Conservation (phyloP, 1,140 invertebrate species). For the Philotrypesis tridentata region DNA sequence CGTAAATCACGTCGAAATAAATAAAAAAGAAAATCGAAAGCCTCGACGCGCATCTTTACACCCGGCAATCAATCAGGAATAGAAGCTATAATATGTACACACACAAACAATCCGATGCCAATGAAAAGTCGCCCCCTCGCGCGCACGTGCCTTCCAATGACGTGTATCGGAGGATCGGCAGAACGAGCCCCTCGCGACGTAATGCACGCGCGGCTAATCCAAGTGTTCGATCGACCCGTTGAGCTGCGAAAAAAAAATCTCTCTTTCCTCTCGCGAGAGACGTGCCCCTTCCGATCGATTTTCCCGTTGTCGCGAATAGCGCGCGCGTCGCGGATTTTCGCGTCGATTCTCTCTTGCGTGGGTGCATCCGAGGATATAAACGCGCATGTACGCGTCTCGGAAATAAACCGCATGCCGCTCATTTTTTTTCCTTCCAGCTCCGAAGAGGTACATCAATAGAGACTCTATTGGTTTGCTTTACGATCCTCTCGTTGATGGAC, state of each 20-base stretch:
- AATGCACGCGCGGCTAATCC: neutral
- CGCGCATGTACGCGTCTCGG: too few relatives aligned
- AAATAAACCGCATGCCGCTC: neutral
- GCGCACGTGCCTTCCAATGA: neutral
- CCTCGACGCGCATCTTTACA: neutral
- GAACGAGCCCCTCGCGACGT: conserved; percentile 11
- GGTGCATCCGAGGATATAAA: too few relatives aligned
- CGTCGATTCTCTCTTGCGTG: too few relatives aligned
- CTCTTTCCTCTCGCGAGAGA: neutral
- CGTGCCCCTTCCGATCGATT: neutral
- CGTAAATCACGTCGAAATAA: neutral
- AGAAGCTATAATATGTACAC: neutral
- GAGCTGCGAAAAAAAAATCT: neutral
- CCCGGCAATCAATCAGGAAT: neutral
- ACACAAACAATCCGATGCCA: neutral
- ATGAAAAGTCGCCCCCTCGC: neutral
- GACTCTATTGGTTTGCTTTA: conserved; percentile 32
- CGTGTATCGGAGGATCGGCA: neutral
- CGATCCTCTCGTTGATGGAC: conserved; percentile 9
- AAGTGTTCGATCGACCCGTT: neutral
- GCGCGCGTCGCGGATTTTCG: neutral
- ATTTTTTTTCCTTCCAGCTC: neutral
- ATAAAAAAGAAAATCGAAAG: neutral
- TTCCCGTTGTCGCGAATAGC: neutral
- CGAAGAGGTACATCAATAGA: neutral